Percentiles rank a stretch among this genome's conserved stretches.
Conservation (phyloP, 2,888 invertebrate genomes). For the Parnassius mnemosyne region DNA sequence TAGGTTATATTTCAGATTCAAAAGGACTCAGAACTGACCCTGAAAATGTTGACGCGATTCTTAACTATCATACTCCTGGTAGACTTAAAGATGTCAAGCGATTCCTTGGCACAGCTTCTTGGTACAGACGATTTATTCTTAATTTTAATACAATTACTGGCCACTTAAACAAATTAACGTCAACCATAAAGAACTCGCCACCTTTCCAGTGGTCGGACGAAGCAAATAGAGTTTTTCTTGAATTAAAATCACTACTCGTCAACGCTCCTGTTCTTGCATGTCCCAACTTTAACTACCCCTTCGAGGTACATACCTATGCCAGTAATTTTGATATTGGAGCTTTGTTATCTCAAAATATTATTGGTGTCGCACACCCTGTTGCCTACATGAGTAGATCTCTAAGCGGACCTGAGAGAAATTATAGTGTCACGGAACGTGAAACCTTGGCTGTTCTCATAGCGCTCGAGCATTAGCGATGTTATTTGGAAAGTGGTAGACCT, state of each 20-base stretch:
- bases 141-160: conserved; percentile 24
- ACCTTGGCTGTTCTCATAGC: no score
- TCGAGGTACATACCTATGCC: no score
- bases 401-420: no score
- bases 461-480: no score
- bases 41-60: conserved; percentile 32
- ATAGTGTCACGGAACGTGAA: no score
- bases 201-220: conserved; percentile 1
- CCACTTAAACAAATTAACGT: conserved; percentile 8
- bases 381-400: no score
- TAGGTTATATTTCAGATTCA: conserved; percentile 21
- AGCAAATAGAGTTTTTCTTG: conserved; percentile 29
- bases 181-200: no score
- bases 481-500: no score
- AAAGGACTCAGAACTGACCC: conserved; percentile 34
- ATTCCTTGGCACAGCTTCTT: conserved; percentile 36
- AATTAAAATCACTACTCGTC: conserved; percentile 28
- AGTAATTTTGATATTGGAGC: no score
- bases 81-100: conserved; percentile 14
- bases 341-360: no score
- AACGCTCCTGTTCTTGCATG: conserved; percentile 26
- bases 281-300: no score
- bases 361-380: no score
- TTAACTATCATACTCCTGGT: conserved; percentile 33
- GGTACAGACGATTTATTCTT: conserved; percentile 34